Conservation (phyloP, 2,797 vertebrate species). For the Rousettus madagascariensis region DNA sequence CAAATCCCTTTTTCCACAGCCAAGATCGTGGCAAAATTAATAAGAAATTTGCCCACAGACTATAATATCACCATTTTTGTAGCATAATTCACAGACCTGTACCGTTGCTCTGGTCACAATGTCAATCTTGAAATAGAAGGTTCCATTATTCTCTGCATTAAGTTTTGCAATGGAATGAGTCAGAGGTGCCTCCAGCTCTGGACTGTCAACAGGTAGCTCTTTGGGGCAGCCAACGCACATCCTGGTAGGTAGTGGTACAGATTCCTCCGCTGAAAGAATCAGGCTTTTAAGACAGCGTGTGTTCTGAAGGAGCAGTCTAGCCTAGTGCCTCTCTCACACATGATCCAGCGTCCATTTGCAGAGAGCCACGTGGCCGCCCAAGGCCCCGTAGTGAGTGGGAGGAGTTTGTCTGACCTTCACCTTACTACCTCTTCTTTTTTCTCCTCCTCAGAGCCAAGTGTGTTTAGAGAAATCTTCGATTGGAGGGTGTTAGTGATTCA, state of each 20-base stretch:
- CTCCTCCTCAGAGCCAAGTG: not conserved
- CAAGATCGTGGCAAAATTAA: not conserved
- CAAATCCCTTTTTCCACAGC: not conserved
- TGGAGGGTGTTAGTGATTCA: not conserved
- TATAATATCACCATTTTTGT: not conserved
- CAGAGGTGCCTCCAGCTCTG: conserved; percentile 73
- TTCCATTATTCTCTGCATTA: conserved; percentile 66
- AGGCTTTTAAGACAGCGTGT: not conserved
- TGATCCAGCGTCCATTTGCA: not conserved
- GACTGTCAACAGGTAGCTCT: conserved; percentile 57
- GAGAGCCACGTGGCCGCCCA: rapidly evolving
- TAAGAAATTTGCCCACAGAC: not conserved
- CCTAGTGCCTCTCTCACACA: not conserved
- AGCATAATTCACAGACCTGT: conserved; percentile 78
- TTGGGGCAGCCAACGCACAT: conserved; percentile 31
- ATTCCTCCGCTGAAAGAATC: conserved; percentile 70
- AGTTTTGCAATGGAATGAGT: conserved; percentile 74
- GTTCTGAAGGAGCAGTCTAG: not conserved
- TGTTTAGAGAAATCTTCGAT: not conserved
- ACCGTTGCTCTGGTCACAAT: conserved; percentile 59
- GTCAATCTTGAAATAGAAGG: conserved; percentile 79
- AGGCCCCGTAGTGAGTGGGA: too few species aligned
- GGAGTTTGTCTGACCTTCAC: not conserved
- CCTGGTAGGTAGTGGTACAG: rapidly evolving
- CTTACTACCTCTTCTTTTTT: not conserved